Conservation (phyloP, 1,140 invertebrate genomes). For the Thaumetopoea pityocampa region DNA sequence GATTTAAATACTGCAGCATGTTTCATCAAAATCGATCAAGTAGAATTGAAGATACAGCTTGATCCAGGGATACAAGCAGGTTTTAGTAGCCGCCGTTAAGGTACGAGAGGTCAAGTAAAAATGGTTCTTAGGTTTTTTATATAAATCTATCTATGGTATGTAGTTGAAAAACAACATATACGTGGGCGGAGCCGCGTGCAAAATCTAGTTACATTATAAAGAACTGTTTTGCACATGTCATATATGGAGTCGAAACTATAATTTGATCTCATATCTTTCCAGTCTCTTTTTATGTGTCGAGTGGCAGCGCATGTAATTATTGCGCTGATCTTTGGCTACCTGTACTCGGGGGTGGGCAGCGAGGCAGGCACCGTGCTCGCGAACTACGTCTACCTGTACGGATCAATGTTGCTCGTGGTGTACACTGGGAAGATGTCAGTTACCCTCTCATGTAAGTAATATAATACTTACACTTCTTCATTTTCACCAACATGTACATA, state of each 20-base stretch:
- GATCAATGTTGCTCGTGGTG: slow-evolving; percentile 91
- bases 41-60: too few relatives aligned
- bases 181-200: too few relatives aligned
- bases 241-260: not conserved
- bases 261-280: slow-evolving; percentile 42
- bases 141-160: too few relatives aligned
- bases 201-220: too few relatives aligned
- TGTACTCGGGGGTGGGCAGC: slow-evolving; percentile 91
- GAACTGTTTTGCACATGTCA: too few relatives aligned
- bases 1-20: too few relatives aligned
- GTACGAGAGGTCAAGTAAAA: too few relatives aligned
- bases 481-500: not conserved
- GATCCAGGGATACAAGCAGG: too few relatives aligned
- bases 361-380: slow-evolving; percentile 90
- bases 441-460: slow-evolving; percentile 92
- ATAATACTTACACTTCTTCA: slow-evolving; percentile 2
- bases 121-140: too few relatives aligned
- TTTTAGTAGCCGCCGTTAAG: too few relatives aligned
- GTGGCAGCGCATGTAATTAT: slow-evolving; percentile 89
- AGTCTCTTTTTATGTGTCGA: slow-evolving; percentile 84
- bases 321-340: slow-evolving; percentile 90
- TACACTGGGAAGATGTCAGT: slow-evolving; percentile 98
- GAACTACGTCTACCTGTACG: slow-evolving; percentile 95
- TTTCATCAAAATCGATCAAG: too few relatives aligned
- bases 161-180: too few relatives aligned